A percentile compares a stretch with the other conserved stretches of the same genome.
phyloP scores from a whole-genome alignment of 2,888 invertebrate species.

The Pyrochroa serraticornis region DNA sequence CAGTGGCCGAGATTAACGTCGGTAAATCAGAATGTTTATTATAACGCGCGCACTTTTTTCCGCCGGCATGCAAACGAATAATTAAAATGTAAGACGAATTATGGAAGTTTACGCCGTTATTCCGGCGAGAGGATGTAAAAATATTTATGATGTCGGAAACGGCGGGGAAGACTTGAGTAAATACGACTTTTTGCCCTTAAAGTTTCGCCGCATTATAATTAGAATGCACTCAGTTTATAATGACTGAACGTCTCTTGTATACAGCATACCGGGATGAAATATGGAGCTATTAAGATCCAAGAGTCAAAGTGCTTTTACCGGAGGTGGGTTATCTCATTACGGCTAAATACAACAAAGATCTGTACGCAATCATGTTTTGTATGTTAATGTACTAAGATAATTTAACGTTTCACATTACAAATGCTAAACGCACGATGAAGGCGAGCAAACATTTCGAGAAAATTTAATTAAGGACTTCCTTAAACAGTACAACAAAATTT shows the following conservation, averaged over 20 bases:
- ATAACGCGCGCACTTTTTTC: background rate
- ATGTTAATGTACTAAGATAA: slow-evolving; percentile 14
- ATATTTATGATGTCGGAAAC: slow-evolving; percentile 17
- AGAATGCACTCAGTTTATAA: slow-evolving; percentile 32
- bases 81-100: slow-evolving; percentile 17
- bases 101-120: slow-evolving; percentile 14
- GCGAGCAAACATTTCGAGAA: too few species aligned
- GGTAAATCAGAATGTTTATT: too few species aligned
- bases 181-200: slow-evolving; percentile 21
- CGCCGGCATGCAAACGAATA: slow-evolving; percentile 5
- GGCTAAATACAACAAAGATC: slow-evolving; percentile 29
- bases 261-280: slow-evolving; percentile 27
- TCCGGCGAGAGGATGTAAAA: slow-evolving; percentile 9
- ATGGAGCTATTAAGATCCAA: slow-evolving; percentile 28
- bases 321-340: slow-evolving; percentile 32
- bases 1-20: too few species aligned
- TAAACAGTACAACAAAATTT: too few species aligned
- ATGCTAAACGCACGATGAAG: too few species aligned
- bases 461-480: too few species aligned
- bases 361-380: slow-evolving; percentile 28
- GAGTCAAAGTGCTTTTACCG: slow-evolving; percentile 36
- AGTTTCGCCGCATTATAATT: slow-evolving; percentile 29
- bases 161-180: slow-evolving; percentile 5
- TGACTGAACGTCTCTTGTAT: slow-evolving; percentile 27
- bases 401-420: slow-evolving; percentile 10